phyloP scores from a whole-genome alignment of 2,113 vertebrate genomes.

The Phalacrocorax brasilianus region DNA sequence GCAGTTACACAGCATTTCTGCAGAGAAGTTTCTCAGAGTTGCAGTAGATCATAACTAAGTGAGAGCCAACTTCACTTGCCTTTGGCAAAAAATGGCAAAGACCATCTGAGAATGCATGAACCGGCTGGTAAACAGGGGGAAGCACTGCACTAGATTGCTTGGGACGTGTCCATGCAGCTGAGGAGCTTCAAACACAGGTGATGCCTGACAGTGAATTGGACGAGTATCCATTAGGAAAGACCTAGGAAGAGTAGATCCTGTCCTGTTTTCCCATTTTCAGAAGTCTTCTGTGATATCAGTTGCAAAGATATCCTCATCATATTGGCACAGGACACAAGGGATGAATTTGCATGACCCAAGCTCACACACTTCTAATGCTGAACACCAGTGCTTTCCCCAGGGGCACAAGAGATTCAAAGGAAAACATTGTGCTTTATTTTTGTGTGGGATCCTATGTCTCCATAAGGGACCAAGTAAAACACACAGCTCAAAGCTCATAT shows the following conservation, averaged over 20 bases:
- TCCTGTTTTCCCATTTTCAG: not conserved
- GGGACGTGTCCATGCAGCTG: not conserved
- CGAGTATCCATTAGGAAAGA: fast-evolving
- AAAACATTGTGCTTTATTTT: not conserved
- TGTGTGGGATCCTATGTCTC: not conserved
- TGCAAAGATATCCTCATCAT: too few relatives aligned
- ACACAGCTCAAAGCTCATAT: not conserved
- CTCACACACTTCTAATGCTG: not conserved
- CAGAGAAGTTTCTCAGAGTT: fast-evolving
- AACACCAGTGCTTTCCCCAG: not conserved
- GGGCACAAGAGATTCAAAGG: not conserved
- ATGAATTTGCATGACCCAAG: not conserved
- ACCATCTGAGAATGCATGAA: not conserved
- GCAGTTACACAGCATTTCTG: fast-evolving
- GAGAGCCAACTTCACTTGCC: not conserved
- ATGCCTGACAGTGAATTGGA: not conserved
- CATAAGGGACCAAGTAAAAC: not conserved
- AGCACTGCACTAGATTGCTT: not conserved
- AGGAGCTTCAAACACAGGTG: not conserved
- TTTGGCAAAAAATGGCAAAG: not conserved
- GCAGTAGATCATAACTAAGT: fast-evolving
- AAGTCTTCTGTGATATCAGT: not conserved
- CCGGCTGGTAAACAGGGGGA: not conserved
- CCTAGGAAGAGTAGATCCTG: not conserved
- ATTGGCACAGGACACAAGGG: not conserved